Evolutionary conservation across 2,797 vertebrate species (phyloP), one percentile per base, ranked within the genome.

Genomic region (Mormyrops boulengeri): DNA sequence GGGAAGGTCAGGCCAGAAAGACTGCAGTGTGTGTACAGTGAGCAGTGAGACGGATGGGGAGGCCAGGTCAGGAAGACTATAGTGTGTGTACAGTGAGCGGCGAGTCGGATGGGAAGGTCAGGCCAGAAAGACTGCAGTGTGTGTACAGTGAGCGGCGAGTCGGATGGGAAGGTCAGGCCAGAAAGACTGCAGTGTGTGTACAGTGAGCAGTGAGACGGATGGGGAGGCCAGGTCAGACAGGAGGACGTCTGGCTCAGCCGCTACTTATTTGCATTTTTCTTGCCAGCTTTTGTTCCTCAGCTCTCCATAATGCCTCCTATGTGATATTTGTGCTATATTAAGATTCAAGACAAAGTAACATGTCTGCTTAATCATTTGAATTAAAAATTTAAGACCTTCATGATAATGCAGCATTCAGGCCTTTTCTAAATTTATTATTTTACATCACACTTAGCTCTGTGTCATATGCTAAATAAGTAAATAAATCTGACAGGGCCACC

Each of bases 131-230:
- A 52, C 50, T 52, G 50, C 12, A 52, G 53, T 55, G 17, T 53
- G 52, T 19, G 17, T 55, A 19, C 53, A 55, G 53, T 55, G 14
- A 55, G 50, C 2, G 12, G 53, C 1, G 53, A 55, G 53, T 4
- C 53, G 4, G 53, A 57, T n/a, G 5, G 19, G 52, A 11, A 55
- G 52, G 14, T 14, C 52, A 17, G 52, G 55, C 19, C 19, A n/a
- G 55, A 17, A n/a, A 57, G 55, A 57, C 19, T 57, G 55, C 19
- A 57, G 55, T 57, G 55, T 57, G 55, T 57, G 19, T 60, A 60
- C 89, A 90, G 91, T 92, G 92, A 92, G 91, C 89, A 90, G 55
- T 87, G 77, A 86, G 62, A 60, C 55, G 85, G 38, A 69, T 34
- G 77, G 62, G 87, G 88, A 91, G 91, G 91, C 77, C 89, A 89